phyloP scores from a whole-genome alignment of 2,797 vertebrate species.

The Xenentodon cancila region DNA sequence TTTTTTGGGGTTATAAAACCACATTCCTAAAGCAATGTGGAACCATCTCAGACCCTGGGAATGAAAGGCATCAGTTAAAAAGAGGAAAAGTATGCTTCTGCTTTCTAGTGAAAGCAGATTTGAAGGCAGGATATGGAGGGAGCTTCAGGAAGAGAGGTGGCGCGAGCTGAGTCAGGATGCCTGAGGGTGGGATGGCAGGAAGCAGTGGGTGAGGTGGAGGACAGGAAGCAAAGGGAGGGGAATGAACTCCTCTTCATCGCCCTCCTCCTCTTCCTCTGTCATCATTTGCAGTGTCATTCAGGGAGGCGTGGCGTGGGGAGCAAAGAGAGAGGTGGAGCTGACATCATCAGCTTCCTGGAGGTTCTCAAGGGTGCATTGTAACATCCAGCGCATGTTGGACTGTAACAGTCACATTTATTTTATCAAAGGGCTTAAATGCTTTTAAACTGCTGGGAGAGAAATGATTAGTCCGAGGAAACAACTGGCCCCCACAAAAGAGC shows the following conservation, averaged over 20 bases:
- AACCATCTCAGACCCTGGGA: background rate
- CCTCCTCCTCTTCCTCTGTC: slow-evolving; percentile 60
- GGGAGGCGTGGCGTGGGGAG: slow-evolving; percentile 64
- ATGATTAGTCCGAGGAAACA: slow-evolving; percentile 14
- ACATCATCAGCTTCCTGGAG: slow-evolving; percentile 76
- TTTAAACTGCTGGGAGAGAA: slow-evolving; percentile 9
- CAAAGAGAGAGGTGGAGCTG: slow-evolving; percentile 73
- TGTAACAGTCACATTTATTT: background rate
- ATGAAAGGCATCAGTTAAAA: background rate
- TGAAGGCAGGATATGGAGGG: slow-evolving; percentile 49
- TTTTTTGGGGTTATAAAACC: slow-evolving; percentile 6
- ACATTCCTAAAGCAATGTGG: background rate
- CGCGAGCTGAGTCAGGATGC: slow-evolving; percentile 70
- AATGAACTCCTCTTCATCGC: slow-evolving; percentile 63
- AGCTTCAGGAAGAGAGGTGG: slow-evolving; percentile 39
- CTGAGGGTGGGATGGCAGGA: slow-evolving; percentile 64
- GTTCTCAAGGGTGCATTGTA: slow-evolving; percentile 37
- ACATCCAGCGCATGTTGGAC: slow-evolving; percentile 20
- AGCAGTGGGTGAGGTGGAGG: slow-evolving; percentile 66
- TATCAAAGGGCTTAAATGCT: slow-evolving; percentile 14
- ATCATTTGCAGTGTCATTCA: slow-evolving; percentile 52
- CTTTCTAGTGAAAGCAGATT: slow-evolving; percentile 22
- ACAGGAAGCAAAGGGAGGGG: slow-evolving; percentile 58
- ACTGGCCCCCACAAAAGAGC: no score
- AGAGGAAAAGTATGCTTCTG: background rate